Evolutionary conservation across 2,113 vertebrate species (phyloP).

Genomic region (Brachyistius frenatus): DNA sequence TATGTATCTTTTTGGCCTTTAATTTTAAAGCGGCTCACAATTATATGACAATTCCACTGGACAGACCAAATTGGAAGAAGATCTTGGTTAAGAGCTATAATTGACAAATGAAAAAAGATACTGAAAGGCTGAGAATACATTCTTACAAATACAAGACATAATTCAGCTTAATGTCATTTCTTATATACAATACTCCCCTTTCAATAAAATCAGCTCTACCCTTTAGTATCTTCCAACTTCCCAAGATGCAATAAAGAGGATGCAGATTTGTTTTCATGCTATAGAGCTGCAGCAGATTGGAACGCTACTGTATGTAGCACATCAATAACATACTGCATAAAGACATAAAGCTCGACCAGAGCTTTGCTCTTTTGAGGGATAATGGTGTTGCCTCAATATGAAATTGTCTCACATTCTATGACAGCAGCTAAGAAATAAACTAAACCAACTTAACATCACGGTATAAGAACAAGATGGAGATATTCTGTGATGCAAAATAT

Average conservation of each 20-base stretch:
- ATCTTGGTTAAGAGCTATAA: background rate
- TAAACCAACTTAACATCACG: background rate
- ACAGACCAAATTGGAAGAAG: background rate
- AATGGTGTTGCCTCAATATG: too few relatives aligned
- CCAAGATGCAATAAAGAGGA: conserved; percentile 10
- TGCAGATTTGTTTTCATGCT: conserved; percentile 1
- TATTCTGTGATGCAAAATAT: background rate
- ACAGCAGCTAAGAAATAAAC: background rate
- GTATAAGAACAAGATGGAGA: background rate
- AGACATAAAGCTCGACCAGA: conserved; percentile 1
- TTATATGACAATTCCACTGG: background rate
- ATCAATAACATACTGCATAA: background rate
- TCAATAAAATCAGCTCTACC: background rate
- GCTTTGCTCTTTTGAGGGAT: background rate
- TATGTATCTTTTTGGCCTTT: background rate
- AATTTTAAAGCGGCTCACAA: too few relatives aligned
- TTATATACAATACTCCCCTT: background rate
- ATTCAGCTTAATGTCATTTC: background rate
- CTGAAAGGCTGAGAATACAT: background rate
- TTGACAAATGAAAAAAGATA: background rate
- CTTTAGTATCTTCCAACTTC: background rate
- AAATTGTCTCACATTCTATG: background rate
- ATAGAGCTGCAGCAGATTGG: background rate
- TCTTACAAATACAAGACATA: background rate
- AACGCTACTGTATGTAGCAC: background rate